Evolutionary conservation across 2,888 invertebrate species (phyloP), one percentile per base, ranked within the genome.

Genomic region (Asteroscopus sphinx): DNA sequence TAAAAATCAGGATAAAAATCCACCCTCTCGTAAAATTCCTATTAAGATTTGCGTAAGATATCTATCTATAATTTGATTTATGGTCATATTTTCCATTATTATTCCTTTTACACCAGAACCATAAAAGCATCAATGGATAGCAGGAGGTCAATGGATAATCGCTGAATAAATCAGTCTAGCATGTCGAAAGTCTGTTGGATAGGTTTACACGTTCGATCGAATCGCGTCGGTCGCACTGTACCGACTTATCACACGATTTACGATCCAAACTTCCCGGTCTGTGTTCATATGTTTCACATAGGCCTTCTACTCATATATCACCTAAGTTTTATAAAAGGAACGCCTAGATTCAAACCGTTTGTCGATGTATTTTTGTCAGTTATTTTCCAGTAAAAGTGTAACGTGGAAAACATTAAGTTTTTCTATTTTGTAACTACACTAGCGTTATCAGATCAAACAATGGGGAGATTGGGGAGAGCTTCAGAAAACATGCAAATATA

Each of bases 221-320:
- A 21, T 42, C 47, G 25, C 53, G 30, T 12, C 39, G 56, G 44
- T 30, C 60, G 68, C 74, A 71, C 69, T 59, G 64, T 68, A 72
- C 72, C 67, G 79, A 82, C 80, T 78, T 77, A 76, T 75, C 68
- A 47, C 41, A 71, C 63, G 77, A 85, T 87, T 86, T 87, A 86
- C 78, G 84, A 79, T 40, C 67, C 46, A 74, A 74, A 82, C 80
- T 83, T 80, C 76, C 79, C 74, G 61, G 55, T 62, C 66, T 52
- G 40, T 61, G 67, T 54, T 76, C 83, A 79, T 78, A 72, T 79
- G 80, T 81, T 81, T 74, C 77, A 75, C 68, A 80, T 77, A 77
- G 79, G 74, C 75, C 73, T 73, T 66, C 54, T 47, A 54, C 52
- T 37, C 60, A 55, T 73, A 73, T 69, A 77, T 75, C 74, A 79